Base-by-base conservation (phyloP, 1,140 invertebrate genomes). In the Proales similis region DNA sequence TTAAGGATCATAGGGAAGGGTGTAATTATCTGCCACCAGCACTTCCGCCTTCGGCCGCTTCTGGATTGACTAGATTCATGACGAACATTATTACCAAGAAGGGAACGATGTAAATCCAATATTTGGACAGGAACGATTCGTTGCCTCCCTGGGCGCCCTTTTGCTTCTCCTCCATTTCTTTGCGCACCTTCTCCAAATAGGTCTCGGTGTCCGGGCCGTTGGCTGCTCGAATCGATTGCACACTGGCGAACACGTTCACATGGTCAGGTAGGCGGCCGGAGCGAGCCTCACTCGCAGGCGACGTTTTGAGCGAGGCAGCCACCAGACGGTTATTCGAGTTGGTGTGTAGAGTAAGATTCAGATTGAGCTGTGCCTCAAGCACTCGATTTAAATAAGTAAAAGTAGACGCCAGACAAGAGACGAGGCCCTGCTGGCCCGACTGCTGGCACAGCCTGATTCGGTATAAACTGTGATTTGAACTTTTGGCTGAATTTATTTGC, bases 51-150 rank as follows among this genome's bases (percentile, higher is more conserved):
- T 33, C 49, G 20, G 51, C 51, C 20, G 51, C 51, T 57, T 57
- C 51, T 14, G 51, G 51, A 14, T 57, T 57, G 17, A 42, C 51
- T 42, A 57, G 39, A 39, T 42, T 57, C 3, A 29, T 29, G 11
- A 57, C 27, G 20, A 57, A 57, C 51, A 57, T 57, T 29, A 57
- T 42, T 6, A 57, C 51, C 39, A 57, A 20, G 45, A 57, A 57
- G 17, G 51, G 51, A 22, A 57, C 51, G 30, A 57, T 57, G 45
- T 57, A 57, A 36, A 57, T 57, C 51, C 51, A 57, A 42, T 57
- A 57, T 57, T 57, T 57, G 6, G 51, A 57, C 12, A 57, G 30
- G 11, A 57, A 57, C 11, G 51, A 57, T 57, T 57, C 36, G 45
- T 57, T 57, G 17, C 45, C 51, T 29, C 24, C 38, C 22, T 57